Percentiles rank a stretch among this genome's conserved stretches.
Conservation (phyloP, 2,113 vertebrate species). For the Ophthalmolycus amberensis region DNA sequence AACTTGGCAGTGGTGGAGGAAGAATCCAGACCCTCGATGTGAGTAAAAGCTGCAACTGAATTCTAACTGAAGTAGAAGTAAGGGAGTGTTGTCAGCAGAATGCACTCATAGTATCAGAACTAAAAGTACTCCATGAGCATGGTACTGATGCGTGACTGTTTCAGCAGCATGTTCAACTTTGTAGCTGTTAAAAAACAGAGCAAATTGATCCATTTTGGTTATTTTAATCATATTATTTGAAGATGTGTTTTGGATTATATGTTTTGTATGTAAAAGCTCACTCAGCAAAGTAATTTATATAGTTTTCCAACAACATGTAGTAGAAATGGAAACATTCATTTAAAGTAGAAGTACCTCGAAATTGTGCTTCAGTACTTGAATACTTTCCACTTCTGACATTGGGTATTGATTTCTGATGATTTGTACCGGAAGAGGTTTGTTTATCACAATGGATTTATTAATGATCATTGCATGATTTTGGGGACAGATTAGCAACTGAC, state of each 20-base stretch:
- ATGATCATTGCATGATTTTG: no score
- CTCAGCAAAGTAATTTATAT: no score
- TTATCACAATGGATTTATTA: no score
- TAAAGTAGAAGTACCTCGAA: no score
- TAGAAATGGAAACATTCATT: not conserved
- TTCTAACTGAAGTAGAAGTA: not conserved
- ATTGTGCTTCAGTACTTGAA: no score
- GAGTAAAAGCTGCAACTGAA: not conserved
- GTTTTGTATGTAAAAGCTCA: no score
- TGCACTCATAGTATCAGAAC: not conserved
- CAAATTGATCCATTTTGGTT: not conserved
- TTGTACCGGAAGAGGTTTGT: no score
- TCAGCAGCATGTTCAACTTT: not conserved
- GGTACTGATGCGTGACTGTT: not conserved
- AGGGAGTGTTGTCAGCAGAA: not conserved
- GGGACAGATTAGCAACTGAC: no score
- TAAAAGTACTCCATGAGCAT: not conserved
- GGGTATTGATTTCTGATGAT: no score
- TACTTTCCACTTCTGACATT: not conserved
- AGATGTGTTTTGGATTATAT: not conserved
- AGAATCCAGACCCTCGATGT: not conserved
- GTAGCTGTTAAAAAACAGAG: not conserved
- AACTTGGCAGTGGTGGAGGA: not conserved
- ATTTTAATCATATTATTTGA: not conserved
- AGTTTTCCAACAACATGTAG: no score